Evolutionary conservation across 2,113 vertebrate species (phyloP).

Genomic region (Leiothrix lutea): DNA sequence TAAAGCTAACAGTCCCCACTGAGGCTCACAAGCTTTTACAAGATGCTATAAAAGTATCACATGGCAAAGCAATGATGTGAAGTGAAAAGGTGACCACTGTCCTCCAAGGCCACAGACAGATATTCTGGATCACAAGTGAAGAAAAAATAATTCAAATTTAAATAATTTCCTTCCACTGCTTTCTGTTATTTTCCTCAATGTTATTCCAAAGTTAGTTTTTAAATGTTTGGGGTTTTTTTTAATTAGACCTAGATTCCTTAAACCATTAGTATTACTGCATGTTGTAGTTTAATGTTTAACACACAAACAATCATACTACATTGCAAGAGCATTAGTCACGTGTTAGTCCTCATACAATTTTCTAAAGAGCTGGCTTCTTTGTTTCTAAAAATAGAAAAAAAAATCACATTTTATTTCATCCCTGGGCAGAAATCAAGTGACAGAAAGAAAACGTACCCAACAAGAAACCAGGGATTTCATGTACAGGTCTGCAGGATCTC

Average conservation of each 20-base stretch:
- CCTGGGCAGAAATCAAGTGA: neutral
- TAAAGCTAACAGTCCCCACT: neutral
- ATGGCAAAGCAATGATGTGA: neutral
- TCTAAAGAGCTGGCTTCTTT: neutral
- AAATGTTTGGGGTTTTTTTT: neutral
- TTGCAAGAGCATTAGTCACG: neutral
- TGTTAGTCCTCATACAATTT: neutral
- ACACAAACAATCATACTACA: accelerated
- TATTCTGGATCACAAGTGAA: neutral
- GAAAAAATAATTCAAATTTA: neutral
- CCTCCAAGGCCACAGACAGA: neutral
- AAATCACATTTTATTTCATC: neutral
- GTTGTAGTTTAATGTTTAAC: neutral
- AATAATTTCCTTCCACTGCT: neutral
- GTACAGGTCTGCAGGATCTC: neutral
- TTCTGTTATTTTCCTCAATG: neutral
- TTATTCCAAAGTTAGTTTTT: neutral
- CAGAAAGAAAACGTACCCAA: neutral
- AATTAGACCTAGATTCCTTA: neutral
- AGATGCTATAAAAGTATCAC: neutral
- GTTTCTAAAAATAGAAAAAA: neutral
- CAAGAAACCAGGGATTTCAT: neutral
- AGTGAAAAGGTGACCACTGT: neutral
- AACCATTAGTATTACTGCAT: neutral
- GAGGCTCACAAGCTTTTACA: neutral